These are phyloP conservation scores for Cynoglossus semilaevis DNA, from an alignment of 2,113 vertebrate species.

Conservation along the genomic window DNA sequence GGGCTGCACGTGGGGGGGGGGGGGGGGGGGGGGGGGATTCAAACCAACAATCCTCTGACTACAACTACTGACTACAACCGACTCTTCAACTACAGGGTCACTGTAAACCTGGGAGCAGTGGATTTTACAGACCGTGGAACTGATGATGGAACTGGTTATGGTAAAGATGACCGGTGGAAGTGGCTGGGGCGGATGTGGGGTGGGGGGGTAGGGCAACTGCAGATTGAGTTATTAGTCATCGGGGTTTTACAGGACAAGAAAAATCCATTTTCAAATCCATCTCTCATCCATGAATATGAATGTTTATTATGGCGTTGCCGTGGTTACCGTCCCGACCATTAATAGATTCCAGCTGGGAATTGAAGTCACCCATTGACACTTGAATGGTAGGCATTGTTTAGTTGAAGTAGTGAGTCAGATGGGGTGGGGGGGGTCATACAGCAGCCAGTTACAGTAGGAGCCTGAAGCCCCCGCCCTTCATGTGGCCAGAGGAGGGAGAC, in stretches of 20 bases:
- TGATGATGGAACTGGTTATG: no score
- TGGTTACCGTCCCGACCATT: constrained; percentile 59
- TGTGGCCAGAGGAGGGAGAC: constrained; percentile 33
- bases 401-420: constrained; percentile 62
- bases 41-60: no score
- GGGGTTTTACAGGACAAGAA: not conserved
- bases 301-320: constrained; percentile 56
- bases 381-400: constrained; percentile 76
- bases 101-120: no score
- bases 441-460: constrained; percentile 40
- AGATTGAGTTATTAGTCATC: no score
- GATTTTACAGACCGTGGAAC: no score
- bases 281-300: constrained; percentile 57
- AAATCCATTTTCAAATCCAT: constrained; percentile 42
- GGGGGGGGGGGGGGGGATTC: no score
- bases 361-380: constrained; percentile 55
- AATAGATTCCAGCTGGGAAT: constrained; percentile 68
- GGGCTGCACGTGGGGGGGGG: no score
- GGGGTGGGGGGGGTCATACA: constrained; percentile 66
- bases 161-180: no score
- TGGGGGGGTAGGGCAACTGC: no score
- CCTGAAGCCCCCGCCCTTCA: constrained; percentile 27
- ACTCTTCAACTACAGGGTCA: no score
- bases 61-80: no score
- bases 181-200: no score